Conservation (phyloP, 2,888 invertebrate genomes). For the Parnassius glacialis region DNA sequence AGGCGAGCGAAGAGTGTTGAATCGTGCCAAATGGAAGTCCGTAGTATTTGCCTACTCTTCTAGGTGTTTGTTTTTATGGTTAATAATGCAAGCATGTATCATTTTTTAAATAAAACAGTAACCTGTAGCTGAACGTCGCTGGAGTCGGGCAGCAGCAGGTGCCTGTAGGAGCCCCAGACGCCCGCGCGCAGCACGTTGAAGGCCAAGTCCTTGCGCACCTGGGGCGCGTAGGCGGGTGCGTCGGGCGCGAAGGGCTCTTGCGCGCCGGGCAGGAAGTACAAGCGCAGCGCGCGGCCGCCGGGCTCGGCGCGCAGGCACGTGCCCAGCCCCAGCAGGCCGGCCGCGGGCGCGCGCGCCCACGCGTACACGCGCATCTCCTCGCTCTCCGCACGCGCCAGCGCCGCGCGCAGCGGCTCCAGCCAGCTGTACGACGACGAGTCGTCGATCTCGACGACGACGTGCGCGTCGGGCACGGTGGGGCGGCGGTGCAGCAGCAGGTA, state of each 20-base stretch:
- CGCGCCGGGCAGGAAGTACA: conserved; percentile 85
- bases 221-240: conserved; percentile 81
- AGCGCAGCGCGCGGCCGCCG: conserved; percentile 89
- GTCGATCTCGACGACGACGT: conserved; percentile 83
- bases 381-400: conserved; percentile 84
- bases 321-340: conserved; percentile 93
- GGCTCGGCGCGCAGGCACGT: conserved; percentile 94
- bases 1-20: no score
- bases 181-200: conserved; percentile 91
- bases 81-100: no score
- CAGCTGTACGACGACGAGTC: conserved; percentile 86
- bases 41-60: no score
- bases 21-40: no score
- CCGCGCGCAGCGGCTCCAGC: conserved; percentile 90
- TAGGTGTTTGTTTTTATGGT: no score
- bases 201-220: conserved; percentile 88
- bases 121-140: conserved; percentile 76
- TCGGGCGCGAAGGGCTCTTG: conserved; percentile 81
- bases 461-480: conserved; percentile 50
- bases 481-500: conserved; percentile 83
- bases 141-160: conserved; percentile 83
- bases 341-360: conserved; percentile 84
- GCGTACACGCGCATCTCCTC: conserved; percentile 83
- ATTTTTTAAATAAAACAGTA: no score
- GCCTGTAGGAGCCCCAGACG: conserved; percentile 93